phyloP scores from a whole-genome alignment of 2,113 vertebrate genomes.

The Neogale vison region DNA sequence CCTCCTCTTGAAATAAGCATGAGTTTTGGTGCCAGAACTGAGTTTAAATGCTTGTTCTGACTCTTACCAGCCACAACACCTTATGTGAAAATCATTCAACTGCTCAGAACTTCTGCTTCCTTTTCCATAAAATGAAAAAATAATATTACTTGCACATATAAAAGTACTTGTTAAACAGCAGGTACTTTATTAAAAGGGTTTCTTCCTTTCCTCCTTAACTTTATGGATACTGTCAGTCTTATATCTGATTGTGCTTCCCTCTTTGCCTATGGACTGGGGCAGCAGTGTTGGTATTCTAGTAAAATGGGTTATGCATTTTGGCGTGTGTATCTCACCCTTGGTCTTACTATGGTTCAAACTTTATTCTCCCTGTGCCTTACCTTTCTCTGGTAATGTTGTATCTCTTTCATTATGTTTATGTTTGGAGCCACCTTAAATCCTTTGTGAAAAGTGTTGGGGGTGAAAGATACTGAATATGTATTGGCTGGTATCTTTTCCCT shows the following conservation, averaged over 20 bases:
- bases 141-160: neutral
- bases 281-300: neutral
- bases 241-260: neutral
- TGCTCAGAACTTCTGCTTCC: neutral
- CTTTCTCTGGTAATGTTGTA: neutral
- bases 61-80: neutral
- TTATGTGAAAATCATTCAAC: neutral
- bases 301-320: neutral
- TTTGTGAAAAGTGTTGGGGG: neutral
- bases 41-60: neutral
- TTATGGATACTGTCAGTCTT: neutral
- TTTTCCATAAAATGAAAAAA: conserved; percentile 13
- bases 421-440: neutral
- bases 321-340: neutral
- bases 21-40: neutral
- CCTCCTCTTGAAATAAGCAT: neutral
- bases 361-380: neutral
- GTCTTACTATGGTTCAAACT: neutral
- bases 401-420: neutral
- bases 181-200: neutral
- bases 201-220: neutral
- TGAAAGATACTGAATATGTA: neutral
- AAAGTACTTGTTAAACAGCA: neutral
- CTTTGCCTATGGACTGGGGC: neutral
- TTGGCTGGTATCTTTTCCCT: neutral